Percentiles rank a stretch among this genome's conserved stretches.
Evolutionary conservation across 2,113 vertebrate species (phyloP).

Genomic region (Carassius carassius): DNA sequence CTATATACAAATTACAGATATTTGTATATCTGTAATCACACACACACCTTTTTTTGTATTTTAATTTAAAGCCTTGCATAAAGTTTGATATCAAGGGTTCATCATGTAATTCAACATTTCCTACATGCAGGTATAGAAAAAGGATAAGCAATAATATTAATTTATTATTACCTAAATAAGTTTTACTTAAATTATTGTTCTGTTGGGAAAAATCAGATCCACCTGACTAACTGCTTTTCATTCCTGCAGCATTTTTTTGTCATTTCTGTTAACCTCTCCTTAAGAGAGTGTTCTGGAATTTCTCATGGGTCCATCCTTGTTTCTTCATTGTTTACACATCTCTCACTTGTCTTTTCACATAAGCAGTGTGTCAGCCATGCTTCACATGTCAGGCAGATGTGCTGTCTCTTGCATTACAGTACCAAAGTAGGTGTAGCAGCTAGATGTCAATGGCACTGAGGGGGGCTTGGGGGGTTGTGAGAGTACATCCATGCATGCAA

Average conservation of each 20-base stretch:
- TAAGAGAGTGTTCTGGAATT: not conserved
- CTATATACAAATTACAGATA: not conserved
- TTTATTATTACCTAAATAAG: not conserved
- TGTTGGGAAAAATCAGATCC: not conserved
- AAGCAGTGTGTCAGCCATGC: conserved; percentile 27
- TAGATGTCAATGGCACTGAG: conserved; percentile 16
- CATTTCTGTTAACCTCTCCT: not conserved
- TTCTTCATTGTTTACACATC: conserved; percentile 16
- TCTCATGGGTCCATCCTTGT: not conserved
- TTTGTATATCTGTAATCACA: too few relatives aligned
- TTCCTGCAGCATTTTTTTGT: not conserved
- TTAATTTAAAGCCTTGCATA: not conserved
- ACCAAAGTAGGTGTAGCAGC: conserved; percentile 52
- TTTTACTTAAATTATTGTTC: not conserved
- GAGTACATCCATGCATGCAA: conserved; percentile 29
- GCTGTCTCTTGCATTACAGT: conserved; percentile 52
- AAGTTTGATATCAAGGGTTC: not conserved
- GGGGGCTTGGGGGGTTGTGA: conserved; percentile 7
- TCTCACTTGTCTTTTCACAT: conserved; percentile 29
- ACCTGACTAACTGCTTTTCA: not conserved
- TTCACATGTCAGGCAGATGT: conserved; percentile 73
- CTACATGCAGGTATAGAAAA: not conserved
- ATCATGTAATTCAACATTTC: not conserved
- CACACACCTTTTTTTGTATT: too few relatives aligned
- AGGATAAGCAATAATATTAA: not conserved